Percentiles rank a stretch among this genome's conserved stretches.
phyloP scores from a whole-genome alignment of 2,888 invertebrate genomes.

The Dyspetes luteomarginatus region DNA sequence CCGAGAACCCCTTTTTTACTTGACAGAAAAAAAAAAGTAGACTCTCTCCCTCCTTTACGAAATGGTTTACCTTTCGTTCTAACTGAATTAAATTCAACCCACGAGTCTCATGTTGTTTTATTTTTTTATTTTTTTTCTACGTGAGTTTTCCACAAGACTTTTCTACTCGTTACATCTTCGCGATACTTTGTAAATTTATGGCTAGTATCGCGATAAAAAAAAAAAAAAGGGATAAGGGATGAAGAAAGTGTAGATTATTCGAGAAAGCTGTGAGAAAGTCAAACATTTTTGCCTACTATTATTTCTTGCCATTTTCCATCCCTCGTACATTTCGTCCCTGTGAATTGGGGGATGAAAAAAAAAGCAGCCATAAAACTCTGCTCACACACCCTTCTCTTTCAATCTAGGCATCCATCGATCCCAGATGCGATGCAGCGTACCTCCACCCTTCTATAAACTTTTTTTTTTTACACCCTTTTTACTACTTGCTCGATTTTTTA shows the following conservation, averaged over 20 bases:
- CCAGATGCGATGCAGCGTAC: conserved; percentile 31
- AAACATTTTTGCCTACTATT: background rate
- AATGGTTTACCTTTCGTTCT: conserved; percentile 66
- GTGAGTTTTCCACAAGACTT: background rate
- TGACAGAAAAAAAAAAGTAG: conserved; percentile 33
- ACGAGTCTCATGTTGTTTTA: conserved; percentile 5
- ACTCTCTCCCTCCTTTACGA: conserved; percentile 39
- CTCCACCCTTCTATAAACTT: conserved; percentile 48
- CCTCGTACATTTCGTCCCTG: conserved; percentile 18
- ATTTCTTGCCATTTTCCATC: conserved; percentile 2
- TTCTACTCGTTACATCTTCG: background rate
- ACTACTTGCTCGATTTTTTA: conserved; percentile 21
- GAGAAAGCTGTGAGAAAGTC: background rate
- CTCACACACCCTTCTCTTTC: conserved; percentile 54
- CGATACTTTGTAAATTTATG: conserved; percentile 7
- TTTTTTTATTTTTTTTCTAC: conserved; percentile 26
- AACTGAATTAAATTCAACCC: conserved; percentile 71
- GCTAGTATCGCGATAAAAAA: background rate
- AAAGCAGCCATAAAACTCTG: conserved; percentile 51
- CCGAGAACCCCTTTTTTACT: conserved; percentile 64
- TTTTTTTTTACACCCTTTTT: conserved; percentile 40
- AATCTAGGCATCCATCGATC: conserved; percentile 63
- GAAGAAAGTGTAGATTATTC: background rate
- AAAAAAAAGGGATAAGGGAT: background rate
- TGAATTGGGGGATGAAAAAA: conserved; percentile 27